Base-by-base conservation (phyloP, 2,888 invertebrate species). In the Heliconius charithonia region DNA sequence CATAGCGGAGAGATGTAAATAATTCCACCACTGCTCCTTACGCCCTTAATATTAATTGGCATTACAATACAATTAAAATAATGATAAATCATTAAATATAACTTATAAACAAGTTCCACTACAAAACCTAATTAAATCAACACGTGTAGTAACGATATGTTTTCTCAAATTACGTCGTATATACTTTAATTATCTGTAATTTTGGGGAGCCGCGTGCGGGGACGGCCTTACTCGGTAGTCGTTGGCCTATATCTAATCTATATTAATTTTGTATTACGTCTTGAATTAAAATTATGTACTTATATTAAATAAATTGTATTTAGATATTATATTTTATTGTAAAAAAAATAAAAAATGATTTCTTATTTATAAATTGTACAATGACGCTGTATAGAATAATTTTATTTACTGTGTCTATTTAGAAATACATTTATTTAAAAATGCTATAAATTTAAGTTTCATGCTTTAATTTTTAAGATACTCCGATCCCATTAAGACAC, bases 151-250 rank as follows among this genome's bases (percentile, higher is more conserved):
- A 77, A 32, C 32, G 37, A 63, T 65, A 71, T 71, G 51, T 72
- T 37, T 32, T 51, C 25, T 56, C 32, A 51, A 72, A 65, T 77
- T 77, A 71, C 37, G 65, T 69, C 25, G 32, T 59, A 41, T 76
- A 62, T 27, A 25, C n/a, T 63, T n/a, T 76, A 76, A 76, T 76
- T 76, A 71, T 63, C 51, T 65, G 16, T 77, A 77, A 77, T 63
- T 32, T 65, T 32, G 32, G 71, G 76, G 76, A 65, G 70, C 32
- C n/a, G 41, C 29, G 77, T 72, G 71, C 51, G 65, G 72, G 71
- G 77, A 13, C 45, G 51, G 32, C 3, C 12, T 71, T 56, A 71
- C 37, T 37, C 72, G 56, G 56, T 19, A 12, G 59, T 59, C n/a
- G 59, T n/a, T n/a, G 22, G n/a, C 25, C 25, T 74, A 59, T 62